Base-by-base conservation (phyloP, 2,888 invertebrate species). In the Poecilobothrus nobilitatus region DNA sequence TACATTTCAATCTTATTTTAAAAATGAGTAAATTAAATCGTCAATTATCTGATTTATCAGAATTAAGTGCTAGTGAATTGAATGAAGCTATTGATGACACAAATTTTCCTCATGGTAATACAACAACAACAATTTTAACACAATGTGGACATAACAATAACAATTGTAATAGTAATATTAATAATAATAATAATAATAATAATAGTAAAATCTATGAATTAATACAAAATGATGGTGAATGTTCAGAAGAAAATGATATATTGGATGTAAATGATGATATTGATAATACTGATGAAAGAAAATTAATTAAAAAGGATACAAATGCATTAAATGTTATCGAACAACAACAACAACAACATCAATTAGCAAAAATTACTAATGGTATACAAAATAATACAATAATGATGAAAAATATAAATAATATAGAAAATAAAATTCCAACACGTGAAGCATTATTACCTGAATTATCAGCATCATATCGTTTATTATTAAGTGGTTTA, bases 391-490 rank as follows among this genome's bases (percentile, higher is more conserved):
- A 53, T 53, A 53, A 53, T 6, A 41, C 9, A 12, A 41, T 12
- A 2, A 41, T 12, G 9, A 41, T 12, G 12, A 41, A 6, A 9
- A 41, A 15, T 15, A 41, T 12, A 2, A 53, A 18, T n/a, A 53
- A 18, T 53, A 53, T 53, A 18, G 94, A 94, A 80, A 94, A 94
- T 83, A 87, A 91, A 75, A 93, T 93, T 20, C 93, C 94, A 5
- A 94, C 93, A 68, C 86, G 94, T 70, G 94, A 95, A 82, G 92
- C 91, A 0, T 84, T 94, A 65, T 82, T 95, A 15, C 94, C 94
- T 1, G 92, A 94, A 80, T 93, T 95, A 93, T 89, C 94, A 21
- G 86, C 88, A 75, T 92, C 94, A 15, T 97, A 96, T 84, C 89
- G 90, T 77, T 86, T 92, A 9, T 86, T 97, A 20, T 84, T 97